A percentile compares a stretch with the other conserved stretches of the same genome.
phyloP scores from a whole-genome alignment of 2,888 invertebrate genomes.

The Leptinotarsa tumamoca region DNA sequence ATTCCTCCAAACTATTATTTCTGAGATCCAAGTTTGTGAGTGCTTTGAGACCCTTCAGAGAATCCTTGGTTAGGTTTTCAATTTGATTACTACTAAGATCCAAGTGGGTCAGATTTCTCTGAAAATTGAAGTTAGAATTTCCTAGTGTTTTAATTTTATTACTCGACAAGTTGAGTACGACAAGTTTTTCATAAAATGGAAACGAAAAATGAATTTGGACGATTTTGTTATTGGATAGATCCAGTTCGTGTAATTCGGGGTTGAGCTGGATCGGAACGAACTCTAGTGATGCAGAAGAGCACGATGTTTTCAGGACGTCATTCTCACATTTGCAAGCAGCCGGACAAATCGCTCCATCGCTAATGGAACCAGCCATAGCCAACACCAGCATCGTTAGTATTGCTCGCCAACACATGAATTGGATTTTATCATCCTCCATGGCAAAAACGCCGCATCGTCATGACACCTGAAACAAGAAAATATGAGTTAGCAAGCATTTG shows the following conservation, averaged over 20 bases:
- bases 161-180: slow-evolving; percentile 83
- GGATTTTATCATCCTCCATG: slow-evolving; percentile 65
- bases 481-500: too few species aligned
- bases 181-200: slow-evolving; percentile 83
- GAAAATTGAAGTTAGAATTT: slow-evolving; percentile 84
- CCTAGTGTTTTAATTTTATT: slow-evolving; percentile 86
- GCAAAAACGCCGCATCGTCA: slow-evolving; percentile 62
- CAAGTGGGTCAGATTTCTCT: slow-evolving; percentile 78
- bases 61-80: slow-evolving; percentile 78
- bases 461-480: slow-evolving; percentile 62
- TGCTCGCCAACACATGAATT: slow-evolving; percentile 65
- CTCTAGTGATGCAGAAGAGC: slow-evolving; percentile 83
- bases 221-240: slow-evolving; percentile 87
- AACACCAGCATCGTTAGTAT: slow-evolving; percentile 65
- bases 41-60: slow-evolving; percentile 79
- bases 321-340: slow-evolving; percentile 84
- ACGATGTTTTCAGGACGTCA: slow-evolving; percentile 82
- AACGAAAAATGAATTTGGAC: slow-evolving; percentile 82
- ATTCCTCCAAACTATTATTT: slow-evolving; percentile 80
- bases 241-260: slow-evolving; percentile 86
- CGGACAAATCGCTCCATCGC: slow-evolving; percentile 73
- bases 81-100: slow-evolving; percentile 84
- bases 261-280: slow-evolving; percentile 91
- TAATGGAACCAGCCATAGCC: slow-evolving; percentile 61
- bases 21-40: slow-evolving; percentile 80